These are phyloP conservation scores for Solen grandis DNA, from an alignment of 1,140 invertebrate genomes.

Conservation along the genomic window DNA sequence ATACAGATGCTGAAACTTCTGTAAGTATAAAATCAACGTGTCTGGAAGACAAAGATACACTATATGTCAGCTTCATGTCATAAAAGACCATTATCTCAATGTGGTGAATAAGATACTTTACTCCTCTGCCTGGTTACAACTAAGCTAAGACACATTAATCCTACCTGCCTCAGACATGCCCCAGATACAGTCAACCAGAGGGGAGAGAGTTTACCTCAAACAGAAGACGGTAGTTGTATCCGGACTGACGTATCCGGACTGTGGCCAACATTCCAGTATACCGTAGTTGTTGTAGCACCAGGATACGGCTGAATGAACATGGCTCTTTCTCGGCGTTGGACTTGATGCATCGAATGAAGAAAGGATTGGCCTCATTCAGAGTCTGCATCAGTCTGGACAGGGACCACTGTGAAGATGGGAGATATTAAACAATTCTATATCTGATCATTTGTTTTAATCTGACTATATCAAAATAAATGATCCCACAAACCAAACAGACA, in stretches of 20 bases:
- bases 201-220: conserved; percentile 85
- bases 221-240: conserved; percentile 95
- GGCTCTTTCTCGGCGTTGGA: conserved; percentile 93
- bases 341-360: conserved; percentile 98
- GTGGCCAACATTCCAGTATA: conserved; percentile 99
- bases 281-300: conserved; percentile 91
- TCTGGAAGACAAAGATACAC: no score
- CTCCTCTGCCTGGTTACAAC: no score
- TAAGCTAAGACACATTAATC: no score
- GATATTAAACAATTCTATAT: no score
- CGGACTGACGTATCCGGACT: conserved; percentile 95
- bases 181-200: no score
- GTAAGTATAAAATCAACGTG: no score
- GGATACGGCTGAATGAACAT: conserved; percentile 95
- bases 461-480: not conserved
- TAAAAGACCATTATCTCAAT: no score
- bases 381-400: conserved; percentile 95
- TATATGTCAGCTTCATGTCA: no score
- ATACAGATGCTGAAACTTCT: no score
- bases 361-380: conserved; percentile 96
- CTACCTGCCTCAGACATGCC: no score
- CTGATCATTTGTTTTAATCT: no score
- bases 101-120: no score
- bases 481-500: not conserved
- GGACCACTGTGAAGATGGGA: conserved; percentile 86